Conservation (phyloP, 1,140 invertebrate genomes). For the Pseudachorutes palmiensis region DNA sequence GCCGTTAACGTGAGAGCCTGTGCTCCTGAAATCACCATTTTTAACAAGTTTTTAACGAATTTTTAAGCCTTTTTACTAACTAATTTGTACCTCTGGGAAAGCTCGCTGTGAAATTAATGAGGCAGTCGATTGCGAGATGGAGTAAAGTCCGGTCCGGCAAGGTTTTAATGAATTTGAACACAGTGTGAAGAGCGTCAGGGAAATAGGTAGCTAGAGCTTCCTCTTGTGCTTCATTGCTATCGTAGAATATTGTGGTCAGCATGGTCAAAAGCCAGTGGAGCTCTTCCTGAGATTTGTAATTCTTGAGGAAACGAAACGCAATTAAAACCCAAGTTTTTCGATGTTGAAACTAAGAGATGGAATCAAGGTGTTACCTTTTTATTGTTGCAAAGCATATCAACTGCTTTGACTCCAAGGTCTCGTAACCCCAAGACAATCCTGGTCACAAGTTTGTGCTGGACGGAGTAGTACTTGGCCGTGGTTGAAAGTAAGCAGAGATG, state of each 20-base stretch:
- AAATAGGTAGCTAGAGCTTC: slow-evolving; percentile 18
- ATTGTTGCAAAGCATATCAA: slow-evolving; percentile 4
- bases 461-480: slow-evolving; percentile 21
- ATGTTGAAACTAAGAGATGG: too few relatives aligned
- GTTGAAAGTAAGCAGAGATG: slow-evolving; percentile 19
- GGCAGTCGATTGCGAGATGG: slow-evolving; percentile 24
- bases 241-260: slow-evolving; percentile 21
- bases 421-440: slow-evolving; percentile 15
- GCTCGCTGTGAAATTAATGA: slow-evolving; percentile 35
- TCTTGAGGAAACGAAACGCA: slow-evolving; percentile 9
- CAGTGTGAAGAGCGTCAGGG: slow-evolving; percentile 29
- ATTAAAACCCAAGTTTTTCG: too few relatives aligned
- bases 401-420: slow-evolving; percentile 20
- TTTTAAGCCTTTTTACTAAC: too few relatives aligned
- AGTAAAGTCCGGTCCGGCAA: slow-evolving; percentile 22
- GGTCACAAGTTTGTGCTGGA: slow-evolving; percentile 13
- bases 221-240: slow-evolving; percentile 14
- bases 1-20: slow-evolving; percentile 32
- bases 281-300: slow-evolving; percentile 22
- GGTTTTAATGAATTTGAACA: slow-evolving; percentile 29
- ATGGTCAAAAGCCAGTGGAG: slow-evolving; percentile 17
- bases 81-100: slow-evolving; percentile 28
- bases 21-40: slow-evolving; percentile 24
- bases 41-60: too few relatives aligned
- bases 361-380: slow-evolving; percentile 23